Evolutionary conservation across 2,113 vertebrate species (phyloP), one percentile per base, ranked within the genome.

Genomic region (Ophiodon elongatus): DNA sequence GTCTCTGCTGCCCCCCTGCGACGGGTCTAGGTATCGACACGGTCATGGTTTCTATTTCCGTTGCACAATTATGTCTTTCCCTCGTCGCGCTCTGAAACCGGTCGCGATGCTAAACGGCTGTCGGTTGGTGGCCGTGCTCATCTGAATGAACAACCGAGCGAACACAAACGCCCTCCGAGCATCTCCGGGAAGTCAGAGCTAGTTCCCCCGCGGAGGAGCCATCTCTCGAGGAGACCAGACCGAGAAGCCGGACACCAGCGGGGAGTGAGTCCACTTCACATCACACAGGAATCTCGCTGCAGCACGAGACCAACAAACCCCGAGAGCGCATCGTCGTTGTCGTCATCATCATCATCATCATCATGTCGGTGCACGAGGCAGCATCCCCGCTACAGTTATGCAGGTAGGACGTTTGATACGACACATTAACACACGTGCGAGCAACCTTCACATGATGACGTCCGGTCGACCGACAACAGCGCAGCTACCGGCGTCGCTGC

Each of bases 321-420:
- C 8, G 50, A 47, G 73, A 82, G 43, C 31, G 69, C n/a, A 11
- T 62, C 70, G 19, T 1, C 70, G 5, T 21, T 64, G 15, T 27
- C 65, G 3, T 29, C 71, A 21, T 14, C 69, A 19, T 21, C 59
- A 23, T 41, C 59, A 5, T 6, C 73, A 17, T 45, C 91, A 78
- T 8, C 86, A 60, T 96, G 95, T 95, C 93, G 78, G 87, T 11
- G 33, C 78, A 23, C 74, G 85, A 83, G 8, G 69, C 75, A 33
- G 83, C 94, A 39, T 94, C 95, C 23, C 93, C 95, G 45, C 96
- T 97, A 79, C 97, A 97, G 79, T 91, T 98, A 67, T 97, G 96
- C 96, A 96, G 97, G 97, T 98, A 95, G 82, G 89, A 76, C 15
- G 19, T 64, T 52, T 23, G 2, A 67, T 13, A 14, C 5, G 45